These are phyloP conservation scores for Pachyseris speciosa DNA, from an alignment of 64 coral and sea anemone genomes.

Conservation along the genomic window DNA sequence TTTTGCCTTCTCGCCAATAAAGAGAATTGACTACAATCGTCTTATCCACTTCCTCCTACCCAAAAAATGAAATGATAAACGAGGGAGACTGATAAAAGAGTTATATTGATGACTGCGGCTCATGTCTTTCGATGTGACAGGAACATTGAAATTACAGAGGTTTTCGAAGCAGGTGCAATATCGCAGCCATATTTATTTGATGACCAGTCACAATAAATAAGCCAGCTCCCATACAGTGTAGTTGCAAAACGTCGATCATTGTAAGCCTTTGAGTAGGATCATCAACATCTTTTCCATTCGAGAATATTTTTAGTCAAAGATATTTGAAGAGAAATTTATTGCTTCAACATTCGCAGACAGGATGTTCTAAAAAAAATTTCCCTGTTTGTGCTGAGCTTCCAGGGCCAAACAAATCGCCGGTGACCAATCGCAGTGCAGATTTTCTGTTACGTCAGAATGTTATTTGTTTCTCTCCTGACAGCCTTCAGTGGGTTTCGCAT, in stretches of 20 bases:
- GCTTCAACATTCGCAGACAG: background rate
- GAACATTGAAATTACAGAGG: background rate
- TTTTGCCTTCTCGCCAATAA: no score
- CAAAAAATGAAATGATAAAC: no score
- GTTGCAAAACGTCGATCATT: background rate
- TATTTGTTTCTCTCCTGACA: background rate
- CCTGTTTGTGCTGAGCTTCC: background rate
- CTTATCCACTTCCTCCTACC: no score
- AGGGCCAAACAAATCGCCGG: background rate
- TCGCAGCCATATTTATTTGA: background rate
- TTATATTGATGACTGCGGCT: background rate
- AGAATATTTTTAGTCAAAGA: background rate
- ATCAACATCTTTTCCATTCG: background rate
- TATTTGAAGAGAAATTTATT: background rate
- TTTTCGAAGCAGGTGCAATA: background rate
- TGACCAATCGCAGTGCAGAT: conserved; percentile 16
- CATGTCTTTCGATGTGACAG: background rate
- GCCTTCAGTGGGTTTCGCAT: background rate
- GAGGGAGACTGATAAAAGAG: background rate
- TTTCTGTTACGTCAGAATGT: conserved; percentile 26
- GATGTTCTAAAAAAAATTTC: conserved; percentile 10
- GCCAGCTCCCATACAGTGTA: background rate
- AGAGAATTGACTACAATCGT: no score
- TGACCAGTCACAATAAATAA: background rate
- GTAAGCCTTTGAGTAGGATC: background rate